Base-by-base conservation (phyloP, 2,113 vertebrate species). In the Microcebus tavaratra region DNA sequence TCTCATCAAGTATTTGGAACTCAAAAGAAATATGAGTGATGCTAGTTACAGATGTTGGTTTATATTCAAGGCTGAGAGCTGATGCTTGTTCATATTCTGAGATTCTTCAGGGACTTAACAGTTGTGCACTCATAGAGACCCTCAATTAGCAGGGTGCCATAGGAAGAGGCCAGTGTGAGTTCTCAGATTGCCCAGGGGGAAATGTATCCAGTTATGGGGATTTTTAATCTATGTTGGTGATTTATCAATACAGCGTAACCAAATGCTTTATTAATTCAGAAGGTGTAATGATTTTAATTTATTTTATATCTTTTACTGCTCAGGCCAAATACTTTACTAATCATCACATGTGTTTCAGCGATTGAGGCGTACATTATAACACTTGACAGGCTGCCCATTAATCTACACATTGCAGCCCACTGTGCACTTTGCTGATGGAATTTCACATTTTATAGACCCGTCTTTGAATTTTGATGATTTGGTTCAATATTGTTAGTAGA, bases 311-410 rank as follows among this genome's bases (percentile, higher is more conserved):
- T 79, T 92, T 98, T 89, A 93, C 50, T 96, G 94, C 95, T 97
- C 89, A 97, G 95, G 91, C 45, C 95, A 98, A 98, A 97, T 97
- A 97, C 89, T 97, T 98, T 97, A 95, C 70, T 95, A 97, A 97
- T 96, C 75, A 97, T 79, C 93, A 90, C 0, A 0, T 93, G 78
- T 72, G 80, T 89, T 94, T 97, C 88, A 95, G 36, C 18, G 23
- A 85, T 8, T 55, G 81, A 96, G 34, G 82, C 90, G 48, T 79
- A 94, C 68, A 88, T 97, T 97, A 97, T 86, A 95, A 85, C 91
- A 90, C 50, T 91, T 82, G 90, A 87, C 84, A 94, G 39, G 20
- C 75, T 91, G 23, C 48, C 65, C 59, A 94, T 67, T 95, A 89
- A 97, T 63, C 31, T 96, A 13, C n/a, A 83, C 8, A 45, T 36